Percentiles rank a stretch among this genome's conserved stretches.
phyloP scores from a whole-genome alignment of 2,888 invertebrate species.

The Callimorpha dominula region DNA sequence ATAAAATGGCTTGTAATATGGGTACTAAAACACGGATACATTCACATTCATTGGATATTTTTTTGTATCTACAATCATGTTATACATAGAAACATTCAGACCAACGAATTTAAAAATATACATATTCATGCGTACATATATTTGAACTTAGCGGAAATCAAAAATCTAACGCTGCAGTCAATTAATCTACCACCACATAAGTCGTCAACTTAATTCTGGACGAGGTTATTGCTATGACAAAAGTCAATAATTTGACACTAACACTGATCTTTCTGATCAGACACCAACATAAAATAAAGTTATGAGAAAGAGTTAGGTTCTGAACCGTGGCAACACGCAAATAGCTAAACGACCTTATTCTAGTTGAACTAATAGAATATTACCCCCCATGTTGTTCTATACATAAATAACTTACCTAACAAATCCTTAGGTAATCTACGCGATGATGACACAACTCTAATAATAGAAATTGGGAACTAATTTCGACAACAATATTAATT shows the following conservation, averaged over 20 bases:
- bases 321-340: not conserved
- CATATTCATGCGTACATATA: not conserved
- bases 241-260: no score
- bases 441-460: not conserved
- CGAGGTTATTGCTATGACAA: no score
- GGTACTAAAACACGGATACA: no score
- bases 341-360: not conserved
- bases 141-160: not conserved
- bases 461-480: not conserved
- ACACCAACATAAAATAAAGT: not conserved
- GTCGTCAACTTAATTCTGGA: no score
- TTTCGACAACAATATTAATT: not conserved
- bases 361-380: not conserved
- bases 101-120: no score
- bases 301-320: not conserved
- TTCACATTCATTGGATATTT: no score
- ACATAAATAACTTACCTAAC: not conserved
- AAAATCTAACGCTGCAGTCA: not conserved
- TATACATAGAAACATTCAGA: no score
- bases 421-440: not conserved
- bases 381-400: constrained; percentile 1
- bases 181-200: not conserved
- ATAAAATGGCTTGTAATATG: no score
- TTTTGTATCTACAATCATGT: no score
- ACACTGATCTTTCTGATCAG: no score